These are phyloP conservation scores for Heliocidaris erythrogramma DNA, from an alignment of 35 echinoderm and acorn worm species.

Conservation along the genomic window DNA sequence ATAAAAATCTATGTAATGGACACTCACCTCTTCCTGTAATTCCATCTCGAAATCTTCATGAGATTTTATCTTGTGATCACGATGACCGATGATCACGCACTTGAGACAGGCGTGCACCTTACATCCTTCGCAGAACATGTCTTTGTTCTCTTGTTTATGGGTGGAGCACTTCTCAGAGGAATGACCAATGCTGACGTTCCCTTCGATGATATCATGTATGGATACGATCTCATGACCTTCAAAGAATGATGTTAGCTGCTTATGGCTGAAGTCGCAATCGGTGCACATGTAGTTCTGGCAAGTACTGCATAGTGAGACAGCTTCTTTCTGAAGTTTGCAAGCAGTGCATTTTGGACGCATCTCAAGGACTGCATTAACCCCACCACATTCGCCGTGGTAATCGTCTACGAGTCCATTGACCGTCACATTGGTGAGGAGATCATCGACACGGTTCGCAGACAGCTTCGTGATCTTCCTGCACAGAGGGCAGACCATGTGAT, in stretches of 20 bases:
- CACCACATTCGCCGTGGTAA: background rate
- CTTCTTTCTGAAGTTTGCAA: background rate
- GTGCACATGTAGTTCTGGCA: background rate
- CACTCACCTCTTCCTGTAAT: background rate
- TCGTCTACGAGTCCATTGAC: background rate
- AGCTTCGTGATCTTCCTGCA: background rate
- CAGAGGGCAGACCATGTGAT: background rate
- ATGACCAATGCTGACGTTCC: background rate
- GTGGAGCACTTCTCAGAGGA: background rate
- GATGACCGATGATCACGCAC: background rate
- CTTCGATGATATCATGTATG: background rate
- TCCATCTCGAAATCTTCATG: background rate
- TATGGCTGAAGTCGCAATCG: background rate
- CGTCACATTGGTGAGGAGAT: background rate
- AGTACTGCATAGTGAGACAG: background rate
- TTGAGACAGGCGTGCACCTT: background rate
- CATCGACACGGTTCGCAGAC: slow-evolving; percentile 9
- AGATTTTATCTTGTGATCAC: background rate
- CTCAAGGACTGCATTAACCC: background rate
- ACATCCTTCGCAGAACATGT: background rate
- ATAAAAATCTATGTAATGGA: too few relatives aligned
- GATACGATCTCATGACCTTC: background rate
- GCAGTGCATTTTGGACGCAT: background rate
- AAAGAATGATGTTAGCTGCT: background rate
- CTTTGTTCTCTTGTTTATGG: background rate